phyloP scores from a whole-genome alignment of 2,888 invertebrate species.

The Parapristionchus giblindavisi region DNA sequence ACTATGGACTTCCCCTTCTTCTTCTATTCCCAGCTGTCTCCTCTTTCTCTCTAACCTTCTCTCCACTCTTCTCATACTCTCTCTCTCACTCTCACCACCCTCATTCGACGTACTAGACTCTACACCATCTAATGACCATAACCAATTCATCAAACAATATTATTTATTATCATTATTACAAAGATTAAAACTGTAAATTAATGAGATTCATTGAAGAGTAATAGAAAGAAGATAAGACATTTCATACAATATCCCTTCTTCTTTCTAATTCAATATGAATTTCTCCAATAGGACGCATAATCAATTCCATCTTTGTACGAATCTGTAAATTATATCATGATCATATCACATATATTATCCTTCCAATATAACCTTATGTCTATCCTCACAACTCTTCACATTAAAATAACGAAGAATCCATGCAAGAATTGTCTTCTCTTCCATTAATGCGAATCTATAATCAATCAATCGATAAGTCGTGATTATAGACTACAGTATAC shows the following conservation, averaged over 20 bases:
- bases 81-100: background rate
- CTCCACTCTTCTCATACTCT: background rate
- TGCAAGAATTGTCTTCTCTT: constrained; percentile 72
- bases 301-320: constrained; percentile 70
- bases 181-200: background rate
- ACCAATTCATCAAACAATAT: background rate
- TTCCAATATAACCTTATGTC: constrained; percentile 45
- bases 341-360: constrained; percentile 20
- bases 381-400: constrained; percentile 41
- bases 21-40: background rate
- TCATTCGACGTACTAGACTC: background rate
- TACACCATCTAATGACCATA: background rate
- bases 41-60: constrained; percentile 3
- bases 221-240: no score
- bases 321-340: constrained; percentile 47
- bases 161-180: constrained; percentile 1
- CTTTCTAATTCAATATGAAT: constrained; percentile 68
- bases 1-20: background rate
- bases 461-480: background rate
- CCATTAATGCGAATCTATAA: constrained; percentile 69
- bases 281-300: constrained; percentile 71
- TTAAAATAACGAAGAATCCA: constrained; percentile 70
- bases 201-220: no score
- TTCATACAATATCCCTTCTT: background rate
- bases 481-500: constrained; percentile 30